Evolutionary conservation across 30 jellyfish, hydroid and myxozoan genomes (phyloP).

Genomic region (Haliclystus octoradiatus): DNA sequence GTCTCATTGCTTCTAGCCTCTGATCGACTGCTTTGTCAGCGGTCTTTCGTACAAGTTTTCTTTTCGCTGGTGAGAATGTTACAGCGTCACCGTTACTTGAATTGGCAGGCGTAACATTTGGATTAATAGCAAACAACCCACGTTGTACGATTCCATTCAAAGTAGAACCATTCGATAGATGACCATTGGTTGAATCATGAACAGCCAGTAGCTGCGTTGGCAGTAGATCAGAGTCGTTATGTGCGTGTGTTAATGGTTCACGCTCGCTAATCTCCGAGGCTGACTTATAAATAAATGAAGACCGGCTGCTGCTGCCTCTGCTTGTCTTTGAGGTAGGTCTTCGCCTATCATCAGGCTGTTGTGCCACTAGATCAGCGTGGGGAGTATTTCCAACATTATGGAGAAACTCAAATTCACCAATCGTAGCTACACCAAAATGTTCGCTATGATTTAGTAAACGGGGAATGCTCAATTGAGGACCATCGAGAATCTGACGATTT

Average conservation of each 20-base stretch:
- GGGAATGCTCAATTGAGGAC: background rate
- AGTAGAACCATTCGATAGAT: background rate
- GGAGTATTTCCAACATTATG: background rate
- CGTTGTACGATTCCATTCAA: background rate
- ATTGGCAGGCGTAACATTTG: background rate
- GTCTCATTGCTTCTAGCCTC: background rate
- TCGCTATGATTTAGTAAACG: background rate
- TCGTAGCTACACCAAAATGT: background rate
- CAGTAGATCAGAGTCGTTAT: background rate
- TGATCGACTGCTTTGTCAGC: background rate
- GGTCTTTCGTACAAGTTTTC: background rate
- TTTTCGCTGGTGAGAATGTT: background rate
- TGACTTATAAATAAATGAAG: background rate
- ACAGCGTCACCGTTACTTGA: background rate
- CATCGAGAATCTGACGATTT: background rate
- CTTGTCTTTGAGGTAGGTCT: background rate
- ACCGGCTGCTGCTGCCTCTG: background rate
- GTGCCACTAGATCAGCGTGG: background rate
- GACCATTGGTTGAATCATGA: background rate
- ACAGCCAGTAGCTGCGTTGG: too few species aligned
- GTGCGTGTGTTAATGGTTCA: background rate
- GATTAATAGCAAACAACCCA: background rate
- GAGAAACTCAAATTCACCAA: background rate
- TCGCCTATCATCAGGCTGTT: background rate
- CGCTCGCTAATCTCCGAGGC: conserved; percentile 1